Evolutionary conservation across 2,113 vertebrate genomes (phyloP).

Genomic region (Poeciliopsis occidentalis): DNA sequence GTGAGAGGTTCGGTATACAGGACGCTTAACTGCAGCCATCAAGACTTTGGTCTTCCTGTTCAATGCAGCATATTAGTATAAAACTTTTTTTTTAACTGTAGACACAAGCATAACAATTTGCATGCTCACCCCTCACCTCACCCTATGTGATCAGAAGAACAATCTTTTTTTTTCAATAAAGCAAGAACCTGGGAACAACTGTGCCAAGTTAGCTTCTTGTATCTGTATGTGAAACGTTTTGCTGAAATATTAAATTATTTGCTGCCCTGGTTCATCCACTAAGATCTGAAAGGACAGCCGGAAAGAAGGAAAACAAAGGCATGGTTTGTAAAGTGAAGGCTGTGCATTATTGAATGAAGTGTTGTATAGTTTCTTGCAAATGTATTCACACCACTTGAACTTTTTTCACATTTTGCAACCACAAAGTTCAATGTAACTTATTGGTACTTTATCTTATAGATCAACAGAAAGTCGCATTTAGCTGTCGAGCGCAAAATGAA

Average conservation of each 20-base stretch:
- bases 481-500: neutral
- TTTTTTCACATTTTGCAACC: too few relatives aligned
- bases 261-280: neutral
- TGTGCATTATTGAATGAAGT: neutral
- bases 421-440: too few relatives aligned
- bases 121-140: too few relatives aligned
- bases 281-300: neutral
- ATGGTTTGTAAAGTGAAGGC: neutral
- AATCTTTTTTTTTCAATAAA: too few relatives aligned
- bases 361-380: neutral
- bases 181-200: too few relatives aligned
- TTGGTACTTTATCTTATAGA: too few relatives aligned
- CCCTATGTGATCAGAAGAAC: too few relatives aligned
- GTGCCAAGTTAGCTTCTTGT: neutral
- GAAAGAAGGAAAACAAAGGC: neutral
- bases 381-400: neutral
- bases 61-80: too few relatives aligned
- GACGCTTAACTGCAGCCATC: conserved; percentile 29
- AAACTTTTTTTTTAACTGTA: too few relatives aligned
- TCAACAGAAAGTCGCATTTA: too few relatives aligned
- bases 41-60: neutral
- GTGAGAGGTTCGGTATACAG: conserved; percentile 49
- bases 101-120: too few relatives aligned
- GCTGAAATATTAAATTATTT: neutral
- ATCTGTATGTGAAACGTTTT: neutral